These are phyloP conservation scores for Gulo gulo DNA, from an alignment of 2,113 vertebrate species.

Conservation along the genomic window DNA sequence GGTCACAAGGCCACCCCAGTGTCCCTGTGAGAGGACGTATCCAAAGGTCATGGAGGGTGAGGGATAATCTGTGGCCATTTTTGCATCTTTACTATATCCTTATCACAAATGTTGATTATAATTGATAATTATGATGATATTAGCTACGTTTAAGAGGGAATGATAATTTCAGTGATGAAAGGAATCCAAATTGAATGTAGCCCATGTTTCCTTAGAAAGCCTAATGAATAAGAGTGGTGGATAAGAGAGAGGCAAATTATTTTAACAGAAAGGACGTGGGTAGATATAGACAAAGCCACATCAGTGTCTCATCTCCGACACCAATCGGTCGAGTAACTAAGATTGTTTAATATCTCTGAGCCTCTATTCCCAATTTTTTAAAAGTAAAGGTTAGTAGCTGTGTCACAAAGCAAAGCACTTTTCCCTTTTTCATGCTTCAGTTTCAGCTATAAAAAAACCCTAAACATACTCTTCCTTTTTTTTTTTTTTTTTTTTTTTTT, in stretches of 20 bases:
- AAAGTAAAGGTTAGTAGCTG: not conserved
- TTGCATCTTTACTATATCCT: not conserved
- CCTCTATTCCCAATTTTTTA: not conserved
- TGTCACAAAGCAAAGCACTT: not conserved
- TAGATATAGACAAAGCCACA: not conserved
- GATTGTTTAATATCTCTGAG: not conserved
- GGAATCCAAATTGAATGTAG: not conserved
- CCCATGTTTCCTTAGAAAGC: not conserved
- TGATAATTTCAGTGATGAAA: not conserved
- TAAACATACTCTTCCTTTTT: not conserved
- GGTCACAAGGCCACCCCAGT: not conserved
- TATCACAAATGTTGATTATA: not conserved
- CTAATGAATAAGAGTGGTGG: not conserved
- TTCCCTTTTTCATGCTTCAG: not conserved
- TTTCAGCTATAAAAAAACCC: not conserved
- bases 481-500: not conserved
- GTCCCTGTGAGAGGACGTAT: not conserved
- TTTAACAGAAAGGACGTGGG: not conserved
- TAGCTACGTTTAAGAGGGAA: not conserved
- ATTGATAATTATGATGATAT: not conserved
- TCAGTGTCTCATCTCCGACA: not conserved
- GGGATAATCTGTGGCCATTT: not conserved
- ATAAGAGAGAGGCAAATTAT: not conserved
- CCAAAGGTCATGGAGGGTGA: not conserved
- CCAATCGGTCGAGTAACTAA: not conserved